Evolutionary conservation across 1,140 invertebrate genomes (phyloP).

Genomic region (Tetramorium parvispinum): DNA sequence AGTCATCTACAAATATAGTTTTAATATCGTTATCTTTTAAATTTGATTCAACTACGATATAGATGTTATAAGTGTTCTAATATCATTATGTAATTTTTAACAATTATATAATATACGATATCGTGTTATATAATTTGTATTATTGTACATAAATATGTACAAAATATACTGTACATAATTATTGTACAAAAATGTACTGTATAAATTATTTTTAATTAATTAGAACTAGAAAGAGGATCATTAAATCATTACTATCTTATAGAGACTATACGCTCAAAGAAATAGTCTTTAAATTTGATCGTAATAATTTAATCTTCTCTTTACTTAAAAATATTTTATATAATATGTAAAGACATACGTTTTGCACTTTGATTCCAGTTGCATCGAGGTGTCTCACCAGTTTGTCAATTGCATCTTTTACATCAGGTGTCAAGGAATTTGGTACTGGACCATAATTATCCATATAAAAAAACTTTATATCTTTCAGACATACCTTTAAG

Average conservation of each 20-base stretch:
- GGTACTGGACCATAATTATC: slow-evolving; percentile 89
- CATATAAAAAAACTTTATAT: slow-evolving; percentile 92
- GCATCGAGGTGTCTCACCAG: slow-evolving; percentile 88
- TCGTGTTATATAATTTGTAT: not conserved
- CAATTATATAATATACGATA: not conserved
- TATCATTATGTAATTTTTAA: not conserved
- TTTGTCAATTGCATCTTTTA: slow-evolving; percentile 89
- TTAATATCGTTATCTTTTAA: not conserved
- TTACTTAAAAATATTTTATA: not conserved
- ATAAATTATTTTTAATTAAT: not conserved
- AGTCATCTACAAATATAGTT: not conserved
- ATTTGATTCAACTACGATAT: not conserved
- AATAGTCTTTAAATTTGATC: not conserved
- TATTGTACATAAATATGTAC: not conserved
- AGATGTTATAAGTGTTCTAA: not conserved
- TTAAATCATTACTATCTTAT: not conserved
- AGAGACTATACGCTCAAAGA: not conserved
- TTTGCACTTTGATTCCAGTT: slow-evolving; percentile 86
- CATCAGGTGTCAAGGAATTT: slow-evolving; percentile 88
- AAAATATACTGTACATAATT: no score
- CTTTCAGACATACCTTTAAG: slow-evolving; percentile 88
- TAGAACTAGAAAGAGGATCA: not conserved
- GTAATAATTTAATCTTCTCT: not conserved
- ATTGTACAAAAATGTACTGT: not conserved
- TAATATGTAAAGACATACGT: slow-evolving; percentile 82